Percentiles rank a stretch among this genome's conserved stretches.
These are phyloP conservation scores for Heterotilapia buettikoferi DNA, from an alignment of 2,113 vertebrate species.

Conservation along the genomic window DNA sequence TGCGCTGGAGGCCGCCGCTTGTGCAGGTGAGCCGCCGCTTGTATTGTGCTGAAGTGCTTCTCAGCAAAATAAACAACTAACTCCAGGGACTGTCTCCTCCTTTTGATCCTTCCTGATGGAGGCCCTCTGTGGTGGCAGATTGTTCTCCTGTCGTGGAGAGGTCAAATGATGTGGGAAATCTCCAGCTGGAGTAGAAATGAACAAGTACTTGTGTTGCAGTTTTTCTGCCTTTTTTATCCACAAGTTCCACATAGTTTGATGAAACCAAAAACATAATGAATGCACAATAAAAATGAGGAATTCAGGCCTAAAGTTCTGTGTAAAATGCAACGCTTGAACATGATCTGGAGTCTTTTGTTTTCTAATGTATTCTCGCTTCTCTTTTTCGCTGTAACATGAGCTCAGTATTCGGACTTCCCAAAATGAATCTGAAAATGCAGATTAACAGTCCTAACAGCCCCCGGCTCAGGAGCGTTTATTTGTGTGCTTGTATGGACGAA, in stretches of 20 bases:
- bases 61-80: background rate
- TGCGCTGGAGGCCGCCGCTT: slow-evolving; percentile 82
- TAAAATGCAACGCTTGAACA: background rate
- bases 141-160: background rate
- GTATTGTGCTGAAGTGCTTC: background rate
- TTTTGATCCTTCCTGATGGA: background rate
- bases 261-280: background rate
- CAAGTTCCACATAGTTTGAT: background rate
- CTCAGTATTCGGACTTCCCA: background rate
- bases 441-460: background rate
- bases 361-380: background rate
- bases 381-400: background rate
- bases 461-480: background rate
- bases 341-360: background rate
- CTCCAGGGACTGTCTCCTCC: background rate
- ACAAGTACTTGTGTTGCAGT: background rate
- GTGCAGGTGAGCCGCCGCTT: slow-evolving; percentile 13
- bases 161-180: background rate
- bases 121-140: background rate
- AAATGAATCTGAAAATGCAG: background rate
- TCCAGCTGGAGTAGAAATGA: background rate
- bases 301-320: background rate
- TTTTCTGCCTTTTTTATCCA: background rate
- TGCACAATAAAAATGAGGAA: background rate
- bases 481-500: background rate